Evolutionary conservation across 2,888 invertebrate species (phyloP).

Genomic region (Synanthedon formicaeformis): DNA sequence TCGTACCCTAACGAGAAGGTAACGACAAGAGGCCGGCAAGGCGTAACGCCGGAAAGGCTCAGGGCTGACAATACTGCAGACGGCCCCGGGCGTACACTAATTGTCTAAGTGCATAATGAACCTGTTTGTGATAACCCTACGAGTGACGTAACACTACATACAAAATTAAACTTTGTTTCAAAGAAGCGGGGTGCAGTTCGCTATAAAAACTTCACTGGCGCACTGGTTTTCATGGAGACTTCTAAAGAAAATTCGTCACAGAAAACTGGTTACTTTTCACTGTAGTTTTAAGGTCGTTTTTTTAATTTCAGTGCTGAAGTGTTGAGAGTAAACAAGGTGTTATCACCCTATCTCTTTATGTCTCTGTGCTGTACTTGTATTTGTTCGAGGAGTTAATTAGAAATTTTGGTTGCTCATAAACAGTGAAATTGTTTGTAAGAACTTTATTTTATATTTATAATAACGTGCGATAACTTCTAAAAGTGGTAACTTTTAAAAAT

Average conservation of each 20-base stretch:
- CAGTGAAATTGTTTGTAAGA: conserved; percentile 3
- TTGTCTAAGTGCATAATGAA: conserved; percentile 69
- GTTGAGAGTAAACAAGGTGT: conserved; percentile 25
- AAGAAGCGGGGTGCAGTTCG: conserved; percentile 19
- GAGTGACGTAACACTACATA: conserved; percentile 19
- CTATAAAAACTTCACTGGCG: conserved; percentile 8
- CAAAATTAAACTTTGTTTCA: conserved; percentile 18
- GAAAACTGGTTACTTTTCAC: background rate
- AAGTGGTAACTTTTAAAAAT: too few relatives aligned
- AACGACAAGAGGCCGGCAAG: conserved; percentile 16
- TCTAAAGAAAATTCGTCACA: conserved; percentile 7
- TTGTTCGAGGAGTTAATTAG: conserved; percentile 56
- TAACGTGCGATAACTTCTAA: too few relatives aligned
- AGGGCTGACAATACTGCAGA: conserved; percentile 34
- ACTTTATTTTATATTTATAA: too few relatives aligned
- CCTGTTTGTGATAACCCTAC: conserved; percentile 49
- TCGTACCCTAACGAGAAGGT: background rate
- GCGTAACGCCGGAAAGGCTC: conserved; percentile 47
- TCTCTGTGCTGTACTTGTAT: conserved; percentile 27
- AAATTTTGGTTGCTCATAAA: conserved; percentile 36
- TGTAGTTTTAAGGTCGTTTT: conserved; percentile 13
- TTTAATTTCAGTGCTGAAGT: conserved; percentile 6
- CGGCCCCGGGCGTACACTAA: conserved; percentile 56
- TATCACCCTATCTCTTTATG: conserved; percentile 42
- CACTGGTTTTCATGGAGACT: conserved; percentile 11